Evolutionary conservation across 2,888 invertebrate genomes (phyloP).

Genomic region (Myathropa florea): DNA sequence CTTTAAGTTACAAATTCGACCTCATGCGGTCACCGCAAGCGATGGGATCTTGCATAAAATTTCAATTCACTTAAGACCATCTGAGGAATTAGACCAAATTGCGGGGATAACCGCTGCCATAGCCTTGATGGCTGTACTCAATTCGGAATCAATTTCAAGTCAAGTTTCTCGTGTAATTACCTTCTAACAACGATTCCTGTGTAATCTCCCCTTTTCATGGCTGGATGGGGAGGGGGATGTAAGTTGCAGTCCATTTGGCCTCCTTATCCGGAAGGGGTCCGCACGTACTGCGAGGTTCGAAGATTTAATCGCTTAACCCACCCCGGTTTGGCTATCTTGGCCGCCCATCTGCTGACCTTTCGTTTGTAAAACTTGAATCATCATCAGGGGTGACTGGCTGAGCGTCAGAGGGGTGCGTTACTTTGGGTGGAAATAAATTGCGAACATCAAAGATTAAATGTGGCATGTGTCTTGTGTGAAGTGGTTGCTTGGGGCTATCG

Average conservation of each 20-base stretch:
- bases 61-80: conserved; percentile 53
- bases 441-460: conserved; percentile 66
- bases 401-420: conserved; percentile 21
- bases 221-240: background rate
- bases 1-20: conserved; percentile 61
- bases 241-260: too few relatives aligned
- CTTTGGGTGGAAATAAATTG: conserved; percentile 58
- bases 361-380: conserved; percentile 37
- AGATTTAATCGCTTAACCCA: conserved; percentile 46
- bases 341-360: conserved; percentile 62
- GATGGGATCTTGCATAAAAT: conserved; percentile 68
- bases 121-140: conserved; percentile 6
- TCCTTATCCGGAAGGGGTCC: background rate
- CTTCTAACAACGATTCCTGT: conserved; percentile 54
- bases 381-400: background rate
- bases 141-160: conserved; percentile 67
- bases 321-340: conserved; percentile 34
- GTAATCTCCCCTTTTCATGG: conserved; percentile 5
- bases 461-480: conserved; percentile 54
- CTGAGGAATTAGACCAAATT: conserved; percentile 35
- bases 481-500: conserved; percentile 44
- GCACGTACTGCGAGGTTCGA: background rate
- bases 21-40: conserved; percentile 47
- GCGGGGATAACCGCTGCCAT: background rate
- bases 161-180: conserved; percentile 66